phyloP scores from a whole-genome alignment of 2,113 vertebrate genomes.

The Galbula dea region DNA sequence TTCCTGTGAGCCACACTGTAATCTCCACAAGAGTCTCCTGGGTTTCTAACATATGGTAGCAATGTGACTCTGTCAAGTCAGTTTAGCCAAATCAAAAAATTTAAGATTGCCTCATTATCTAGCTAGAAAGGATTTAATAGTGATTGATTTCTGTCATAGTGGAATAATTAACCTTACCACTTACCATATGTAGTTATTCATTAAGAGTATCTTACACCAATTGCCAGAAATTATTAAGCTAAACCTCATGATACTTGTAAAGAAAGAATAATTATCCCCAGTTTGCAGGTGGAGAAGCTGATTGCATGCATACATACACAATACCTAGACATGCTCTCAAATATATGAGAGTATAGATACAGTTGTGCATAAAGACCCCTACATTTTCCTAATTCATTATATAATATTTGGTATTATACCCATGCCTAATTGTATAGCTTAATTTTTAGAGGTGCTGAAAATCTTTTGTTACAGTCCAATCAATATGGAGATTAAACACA shows the following conservation, averaged over 20 bases:
- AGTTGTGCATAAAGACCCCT: neutral
- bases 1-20: neutral
- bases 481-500: neutral
- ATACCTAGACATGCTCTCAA: neutral
- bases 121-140: conserved; percentile 14
- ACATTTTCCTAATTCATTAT: neutral
- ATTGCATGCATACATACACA: neutral
- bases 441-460: neutral
- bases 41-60: neutral
- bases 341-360: neutral
- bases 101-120: conserved; percentile 21
- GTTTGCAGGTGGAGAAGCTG: neutral
- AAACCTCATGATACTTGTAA: conserved; percentile 32
- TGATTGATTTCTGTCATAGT: conserved; percentile 49
- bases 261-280: conserved; percentile 8
- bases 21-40: neutral
- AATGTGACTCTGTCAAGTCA: conserved; percentile 5
- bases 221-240: conserved; percentile 33
- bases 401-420: neutral
- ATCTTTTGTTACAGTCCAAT: neutral
- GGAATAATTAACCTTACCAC: conserved; percentile 41
- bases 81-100: conserved; percentile 18
- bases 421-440: neutral
- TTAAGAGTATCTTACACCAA: conserved; percentile 20
- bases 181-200: conserved; percentile 41